Evolutionary conservation across 2,797 vertebrate genomes (phyloP), one percentile per base, ranked within the genome.

Genomic region (Molossus alvarezi): DNA sequence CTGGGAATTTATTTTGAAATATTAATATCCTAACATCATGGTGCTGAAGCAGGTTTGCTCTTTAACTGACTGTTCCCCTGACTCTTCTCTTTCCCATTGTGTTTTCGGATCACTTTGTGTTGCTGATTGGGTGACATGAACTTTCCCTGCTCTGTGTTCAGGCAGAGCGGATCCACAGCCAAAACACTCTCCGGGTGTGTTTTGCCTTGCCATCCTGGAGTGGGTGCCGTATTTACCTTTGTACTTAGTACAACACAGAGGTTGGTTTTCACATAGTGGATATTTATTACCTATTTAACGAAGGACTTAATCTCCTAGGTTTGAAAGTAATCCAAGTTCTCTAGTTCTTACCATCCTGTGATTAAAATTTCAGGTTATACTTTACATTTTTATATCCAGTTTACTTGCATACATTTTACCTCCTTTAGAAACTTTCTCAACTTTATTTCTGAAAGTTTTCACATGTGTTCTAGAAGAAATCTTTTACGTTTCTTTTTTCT

Each of bases 231-330:
- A 25, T 9, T 55, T 25, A n/a, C 17, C 37, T 21, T 25, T 33
- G 4, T 33, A 3, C 12, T 48, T 67, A 2, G 0, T 58, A 8
- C 1, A 4, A 5, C 3, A 37, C 12, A 4, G 4, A 18, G 20
- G 13, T 64, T 51, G 41, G 33, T 33, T 87, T 65, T 60, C 10
- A 25, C 12, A 6, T 33, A 20, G 23, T 25, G 41, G 8, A 6
- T 25, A 13, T 18, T 9, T 20, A 2, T 6, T n/a, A 55, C 20
- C 23, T 79, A 1, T 6, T 58, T 55, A 45, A 6, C 10, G 41
- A 33, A 37, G 80, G 76, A 12, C 45, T 41, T 14, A 2, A 1
- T 48, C 88, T 87, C 76, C 71, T 62, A 57, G 27, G 11, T 73
- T 67, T 88, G 25, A 94, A 73, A 80, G 60, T 51, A 73, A 45